A percentile compares a stretch with the other conserved stretches of the same genome.
Evolutionary conservation across 2,113 vertebrate species (phyloP).

Genomic region (Saimiri boliviensis): DNA sequence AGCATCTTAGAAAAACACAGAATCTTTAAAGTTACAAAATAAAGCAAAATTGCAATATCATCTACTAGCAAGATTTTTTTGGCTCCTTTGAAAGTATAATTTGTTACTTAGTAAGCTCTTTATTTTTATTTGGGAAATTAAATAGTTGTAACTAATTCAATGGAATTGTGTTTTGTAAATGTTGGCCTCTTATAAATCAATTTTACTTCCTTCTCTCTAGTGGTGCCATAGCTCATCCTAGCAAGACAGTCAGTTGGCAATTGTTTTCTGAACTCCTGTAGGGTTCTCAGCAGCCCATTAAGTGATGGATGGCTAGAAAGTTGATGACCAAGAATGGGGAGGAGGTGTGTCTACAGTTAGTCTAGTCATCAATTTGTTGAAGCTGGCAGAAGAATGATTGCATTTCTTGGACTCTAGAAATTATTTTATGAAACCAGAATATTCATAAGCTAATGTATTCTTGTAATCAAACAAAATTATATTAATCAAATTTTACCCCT

Average conservation of each 20-base stretch:
- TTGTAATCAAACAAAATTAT: neutral
- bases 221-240: constrained; percentile 56
- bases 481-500: neutral
- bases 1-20: neutral
- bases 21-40: constrained; percentile 33
- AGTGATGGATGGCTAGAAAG: constrained; percentile 56
- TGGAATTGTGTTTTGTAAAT: constrained; percentile 55
- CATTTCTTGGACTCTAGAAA: constrained; percentile 7
- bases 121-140: constrained; percentile 57
- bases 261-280: constrained; percentile 55
- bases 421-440: constrained; percentile 9
- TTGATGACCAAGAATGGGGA: neutral
- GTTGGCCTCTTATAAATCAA: constrained; percentile 60
- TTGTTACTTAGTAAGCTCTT: constrained; percentile 18
- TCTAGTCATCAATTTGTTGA: constrained; percentile 26
- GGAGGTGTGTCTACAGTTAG: neutral
- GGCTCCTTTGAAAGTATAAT: neutral
- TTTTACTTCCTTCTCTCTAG: constrained; percentile 48
- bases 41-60: constrained; percentile 23
- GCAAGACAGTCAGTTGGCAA: constrained; percentile 51
- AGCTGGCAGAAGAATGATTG: neutral
- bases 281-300: constrained; percentile 47
- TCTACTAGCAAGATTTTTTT: neutral
- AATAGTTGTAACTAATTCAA: constrained; percentile 60
- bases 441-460: constrained; percentile 13